phyloP scores from a whole-genome alignment of 2,113 vertebrate species.

The Falcunculus frontatus region DNA sequence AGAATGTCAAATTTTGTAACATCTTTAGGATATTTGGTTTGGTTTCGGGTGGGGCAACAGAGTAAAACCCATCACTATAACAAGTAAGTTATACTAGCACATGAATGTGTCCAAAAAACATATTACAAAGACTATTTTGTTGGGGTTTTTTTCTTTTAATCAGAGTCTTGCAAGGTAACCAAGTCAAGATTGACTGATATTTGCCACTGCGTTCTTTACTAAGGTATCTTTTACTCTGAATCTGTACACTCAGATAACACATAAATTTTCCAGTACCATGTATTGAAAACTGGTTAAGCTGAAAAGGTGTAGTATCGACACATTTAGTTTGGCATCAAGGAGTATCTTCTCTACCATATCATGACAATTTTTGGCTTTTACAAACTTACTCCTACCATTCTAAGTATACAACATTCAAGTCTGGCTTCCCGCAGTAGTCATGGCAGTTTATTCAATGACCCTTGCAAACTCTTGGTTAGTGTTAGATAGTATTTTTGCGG shows the following conservation, averaged over 20 bases:
- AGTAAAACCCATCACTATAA: background rate
- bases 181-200: background rate
- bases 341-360: background rate
- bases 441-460: background rate
- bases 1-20: background rate
- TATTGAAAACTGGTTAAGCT: background rate
- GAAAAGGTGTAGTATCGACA: background rate
- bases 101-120: background rate
- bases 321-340: background rate
- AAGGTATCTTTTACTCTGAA: background rate
- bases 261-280: background rate
- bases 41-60: background rate
- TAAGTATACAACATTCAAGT: background rate
- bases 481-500: background rate
- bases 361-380: background rate
- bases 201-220: background rate
- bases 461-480: background rate
- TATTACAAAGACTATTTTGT: background rate
- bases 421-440: background rate
- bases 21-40: background rate
- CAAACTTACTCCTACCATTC: background rate
- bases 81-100: background rate
- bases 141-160: background rate
- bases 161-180: background rate
- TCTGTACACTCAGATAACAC: background rate